Percentiles rank a stretch among this genome's conserved stretches.
Conservation (phyloP, 2,888 invertebrate genomes). For the Drosophila pseudotakahashii region DNA sequence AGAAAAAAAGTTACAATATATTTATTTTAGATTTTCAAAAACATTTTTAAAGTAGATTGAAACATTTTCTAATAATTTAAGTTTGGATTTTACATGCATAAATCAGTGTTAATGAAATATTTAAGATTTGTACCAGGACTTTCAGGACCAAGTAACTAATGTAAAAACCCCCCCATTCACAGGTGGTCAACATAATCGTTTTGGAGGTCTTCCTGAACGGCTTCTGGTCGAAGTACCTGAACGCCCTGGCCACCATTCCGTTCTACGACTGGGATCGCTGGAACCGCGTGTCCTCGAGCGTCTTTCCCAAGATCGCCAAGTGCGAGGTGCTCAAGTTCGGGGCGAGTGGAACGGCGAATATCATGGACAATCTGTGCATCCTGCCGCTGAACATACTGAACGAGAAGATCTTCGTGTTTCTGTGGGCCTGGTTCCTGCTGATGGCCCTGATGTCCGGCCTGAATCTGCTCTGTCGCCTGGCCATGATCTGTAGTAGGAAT, state of each 20-base stretch:
- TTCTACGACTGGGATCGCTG: constrained; percentile 81
- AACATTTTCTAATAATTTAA: no score
- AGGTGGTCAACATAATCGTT: constrained; percentile 80
- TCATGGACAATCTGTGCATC: constrained; percentile 91
- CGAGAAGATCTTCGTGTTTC: constrained; percentile 90
- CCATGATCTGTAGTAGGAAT: constrained; percentile 85
- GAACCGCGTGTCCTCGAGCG: constrained; percentile 81
- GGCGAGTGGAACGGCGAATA: constrained; percentile 91
- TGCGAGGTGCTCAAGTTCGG: constrained; percentile 95
- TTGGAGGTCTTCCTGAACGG: constrained; percentile 82
- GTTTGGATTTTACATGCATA: no score
- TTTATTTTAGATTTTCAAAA: no score
- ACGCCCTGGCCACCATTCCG: constrained; percentile 78
- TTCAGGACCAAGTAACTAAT: background rate
- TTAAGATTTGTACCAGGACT: background rate
- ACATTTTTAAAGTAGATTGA: no score
- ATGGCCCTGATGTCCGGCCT: constrained; percentile 87
- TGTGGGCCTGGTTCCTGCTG: constrained; percentile 91
- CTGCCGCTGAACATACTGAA: constrained; percentile 91
- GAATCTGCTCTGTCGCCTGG: constrained; percentile 88
- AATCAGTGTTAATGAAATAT: no score
- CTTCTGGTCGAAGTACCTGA: constrained; percentile 81
- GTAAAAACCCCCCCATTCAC: background rate
- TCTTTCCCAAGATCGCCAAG: constrained; percentile 90
- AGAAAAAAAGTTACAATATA: no score